These are phyloP conservation scores for Phyllotreta cruciferae DNA, from an alignment of 2,888 invertebrate genomes.

Conservation along the genomic window DNA sequence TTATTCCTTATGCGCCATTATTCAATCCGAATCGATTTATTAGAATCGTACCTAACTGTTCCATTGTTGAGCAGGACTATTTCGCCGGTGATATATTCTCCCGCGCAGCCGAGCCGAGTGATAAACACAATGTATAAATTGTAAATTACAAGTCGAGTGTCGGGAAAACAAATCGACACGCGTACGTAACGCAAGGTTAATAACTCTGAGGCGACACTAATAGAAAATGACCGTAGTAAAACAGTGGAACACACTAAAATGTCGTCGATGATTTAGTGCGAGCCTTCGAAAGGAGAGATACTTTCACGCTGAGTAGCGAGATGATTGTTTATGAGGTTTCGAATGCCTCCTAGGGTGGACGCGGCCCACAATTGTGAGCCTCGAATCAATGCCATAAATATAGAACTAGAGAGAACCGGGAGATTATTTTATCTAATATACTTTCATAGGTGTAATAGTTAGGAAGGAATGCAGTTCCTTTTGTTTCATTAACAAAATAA, in stretches of 20 bases:
- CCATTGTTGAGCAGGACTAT: not conserved
- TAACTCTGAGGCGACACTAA: conserved; percentile 28
- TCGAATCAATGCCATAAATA: conserved; percentile 31
- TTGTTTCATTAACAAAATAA: no score
- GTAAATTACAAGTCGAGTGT: conserved; percentile 11
- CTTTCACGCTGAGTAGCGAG: conserved; percentile 40
- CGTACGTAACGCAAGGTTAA: conserved; percentile 10
- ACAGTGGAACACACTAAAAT: conserved; percentile 34
- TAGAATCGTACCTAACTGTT: no score
- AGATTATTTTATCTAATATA: no score
- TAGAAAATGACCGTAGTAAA: conserved; percentile 34
- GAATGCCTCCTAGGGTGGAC: conserved; percentile 34
- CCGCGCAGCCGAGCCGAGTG: conserved; percentile 7
- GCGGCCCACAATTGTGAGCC: conserved; percentile 30
- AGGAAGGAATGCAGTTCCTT: no score
- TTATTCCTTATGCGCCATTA: no score
- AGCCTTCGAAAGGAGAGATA: conserved; percentile 32
- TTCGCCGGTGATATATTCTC: conserved; percentile 6
- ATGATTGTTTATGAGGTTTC: conserved; percentile 40
- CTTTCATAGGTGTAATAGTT: no score
- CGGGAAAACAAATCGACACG: conserved; percentile 15
- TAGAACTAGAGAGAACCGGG: not conserved
- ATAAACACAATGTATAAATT: conserved; percentile 20
- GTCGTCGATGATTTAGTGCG: conserved; percentile 35
- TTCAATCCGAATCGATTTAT: no score